Base-by-base conservation (phyloP, 2,888 invertebrate genomes). In the Strigamia crassipes region DNA sequence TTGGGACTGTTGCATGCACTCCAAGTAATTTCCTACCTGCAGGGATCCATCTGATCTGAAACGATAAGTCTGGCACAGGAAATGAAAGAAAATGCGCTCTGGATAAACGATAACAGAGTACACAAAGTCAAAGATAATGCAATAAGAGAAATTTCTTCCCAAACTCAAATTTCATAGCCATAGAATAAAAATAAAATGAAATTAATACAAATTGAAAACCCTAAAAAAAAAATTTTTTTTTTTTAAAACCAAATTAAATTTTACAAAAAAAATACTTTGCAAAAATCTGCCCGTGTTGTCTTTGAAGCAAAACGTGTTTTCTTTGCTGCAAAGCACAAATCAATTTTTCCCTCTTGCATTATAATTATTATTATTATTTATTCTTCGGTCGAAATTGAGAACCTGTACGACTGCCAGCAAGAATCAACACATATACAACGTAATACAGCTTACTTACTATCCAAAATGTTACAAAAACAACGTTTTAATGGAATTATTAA, bases 11-110 rank as follows among this genome's bases (percentile, higher is more conserved):
- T 61, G 61, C 61, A 61, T 61, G 61, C 61, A 61, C 61, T 61
- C 61, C 61, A 61, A 61, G 61, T 61, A 61, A 61, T 61, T 61
- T 61, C 61, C 61, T 61, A 61, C 61, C 61, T 61, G 61, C 61
- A 61, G 61, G 61, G 61, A 61, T 61, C 61, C 61, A 61, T 61
- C 61, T 61, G 61, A 61, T 61, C 61, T 61, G 1, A n/a, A 23
- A 23, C 61, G 61, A 61, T 61, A 61, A 61, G 61, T 61, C 61
- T 61, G 61, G 61, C 61, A 18, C 61, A 61, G 61, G 61, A 61
- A 61, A 61, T 61, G 61, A 61, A 61, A 61, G 61, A 61, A 61
- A 61, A 61, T 61, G 18, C 61, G 18, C 61, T 61, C 61, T 61
- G 61, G 61, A 61, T 61, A 61, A 61, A 61, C 61, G 61, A 61